phyloP scores from a whole-genome alignment of 2,888 invertebrate genomes.

The Cephus pygmeus region DNA sequence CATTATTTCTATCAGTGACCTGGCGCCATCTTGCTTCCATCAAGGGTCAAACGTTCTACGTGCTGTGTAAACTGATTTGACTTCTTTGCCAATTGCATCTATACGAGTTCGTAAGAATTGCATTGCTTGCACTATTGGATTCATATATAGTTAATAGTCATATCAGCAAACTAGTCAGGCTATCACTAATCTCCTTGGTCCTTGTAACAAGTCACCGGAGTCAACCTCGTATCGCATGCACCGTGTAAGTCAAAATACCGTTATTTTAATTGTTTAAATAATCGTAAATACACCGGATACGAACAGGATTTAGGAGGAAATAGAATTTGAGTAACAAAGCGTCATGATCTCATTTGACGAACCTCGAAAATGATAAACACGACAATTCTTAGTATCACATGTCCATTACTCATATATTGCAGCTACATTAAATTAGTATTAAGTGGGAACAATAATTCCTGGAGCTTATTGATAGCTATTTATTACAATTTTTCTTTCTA shows the following conservation, averaged over 20 bases:
- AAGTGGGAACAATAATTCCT: background rate
- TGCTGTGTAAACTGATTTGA: background rate
- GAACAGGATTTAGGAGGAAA: no score
- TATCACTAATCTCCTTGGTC: background rate
- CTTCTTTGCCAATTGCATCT: background rate
- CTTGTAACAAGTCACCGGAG: no score
- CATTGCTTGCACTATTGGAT: background rate
- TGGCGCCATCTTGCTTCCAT: background rate
- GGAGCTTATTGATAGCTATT: background rate
- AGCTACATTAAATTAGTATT: no score
- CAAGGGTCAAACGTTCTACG: background rate
- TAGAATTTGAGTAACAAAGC: no score
- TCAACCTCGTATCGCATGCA: no score
- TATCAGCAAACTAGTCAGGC: background rate
- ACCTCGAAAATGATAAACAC: no score
- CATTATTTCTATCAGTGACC: background rate
- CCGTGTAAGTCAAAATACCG: no score
- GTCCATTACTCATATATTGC: no score
- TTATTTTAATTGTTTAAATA: no score
- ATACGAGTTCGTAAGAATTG: background rate
- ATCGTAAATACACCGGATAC: no score
- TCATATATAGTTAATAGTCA: background rate
- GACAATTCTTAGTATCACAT: no score
- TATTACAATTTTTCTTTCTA: background rate
- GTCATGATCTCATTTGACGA: no score